These are phyloP conservation scores for Drosophila testacea DNA, from an alignment of 2,888 invertebrate genomes.

Conservation along the genomic window DNA sequence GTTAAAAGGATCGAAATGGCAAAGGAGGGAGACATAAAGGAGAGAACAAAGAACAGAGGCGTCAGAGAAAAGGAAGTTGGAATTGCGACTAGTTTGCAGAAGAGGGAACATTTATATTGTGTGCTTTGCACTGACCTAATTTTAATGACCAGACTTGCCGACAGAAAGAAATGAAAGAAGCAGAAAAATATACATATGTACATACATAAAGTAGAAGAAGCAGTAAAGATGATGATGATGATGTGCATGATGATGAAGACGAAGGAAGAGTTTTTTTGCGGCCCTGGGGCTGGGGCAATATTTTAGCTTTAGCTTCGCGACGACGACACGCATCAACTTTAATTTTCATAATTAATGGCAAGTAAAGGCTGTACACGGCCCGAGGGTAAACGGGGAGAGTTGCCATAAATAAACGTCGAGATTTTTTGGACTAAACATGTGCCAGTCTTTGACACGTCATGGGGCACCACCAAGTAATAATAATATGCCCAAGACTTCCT, in stretches of 20 bases:
- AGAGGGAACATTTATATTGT: slow-evolving; percentile 36
- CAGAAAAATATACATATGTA: neutral
- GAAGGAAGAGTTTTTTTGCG: slow-evolving; percentile 13
- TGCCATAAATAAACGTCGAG: slow-evolving; percentile 58
- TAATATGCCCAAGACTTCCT: slow-evolving; percentile 56
- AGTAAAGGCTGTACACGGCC: slow-evolving; percentile 40
- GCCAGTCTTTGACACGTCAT: slow-evolving; percentile 52
- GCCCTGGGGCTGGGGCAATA: slow-evolving; percentile 53
- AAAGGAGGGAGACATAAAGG: slow-evolving; percentile 17
- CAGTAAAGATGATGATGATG: neutral
- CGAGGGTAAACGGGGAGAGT: slow-evolving; percentile 40
- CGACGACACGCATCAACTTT: slow-evolving; percentile 75
- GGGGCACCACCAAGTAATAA: slow-evolving; percentile 5
- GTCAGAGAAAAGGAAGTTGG: slow-evolving; percentile 33
- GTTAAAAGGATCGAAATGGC: slow-evolving; percentile 61
- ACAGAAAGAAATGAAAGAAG: slow-evolving; percentile 16
- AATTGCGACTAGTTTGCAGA: slow-evolving; percentile 61
- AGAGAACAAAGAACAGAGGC: slow-evolving; percentile 34
- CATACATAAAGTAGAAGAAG: neutral
- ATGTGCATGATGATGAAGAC: slow-evolving; percentile 16
- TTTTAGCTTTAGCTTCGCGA: slow-evolving; percentile 45
- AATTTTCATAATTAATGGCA: slow-evolving; percentile 79
- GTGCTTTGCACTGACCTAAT: slow-evolving; percentile 67
- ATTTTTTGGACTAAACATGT: slow-evolving; percentile 55
- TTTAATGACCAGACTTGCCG: slow-evolving; percentile 66